Evolutionary conservation across 2,888 invertebrate species (phyloP), one percentile per base, ranked within the genome.

Genomic region (Drosophila multiciliata): DNA sequence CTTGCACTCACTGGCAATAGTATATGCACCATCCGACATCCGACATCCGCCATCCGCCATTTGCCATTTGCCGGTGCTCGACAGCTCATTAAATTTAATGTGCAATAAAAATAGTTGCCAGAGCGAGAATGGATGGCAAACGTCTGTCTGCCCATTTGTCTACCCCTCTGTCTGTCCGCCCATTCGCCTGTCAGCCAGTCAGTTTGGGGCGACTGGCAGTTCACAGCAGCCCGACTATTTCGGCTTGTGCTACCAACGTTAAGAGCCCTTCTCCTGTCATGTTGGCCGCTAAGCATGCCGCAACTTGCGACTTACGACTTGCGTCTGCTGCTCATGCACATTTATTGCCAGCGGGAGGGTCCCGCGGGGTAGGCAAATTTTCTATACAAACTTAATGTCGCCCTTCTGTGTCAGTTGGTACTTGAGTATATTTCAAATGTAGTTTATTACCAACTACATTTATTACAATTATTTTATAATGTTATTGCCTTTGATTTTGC

Each of bases 51-150:
- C 29, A 35, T 32, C 40, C 36, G 23, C n/a, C 57, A 26, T 42
- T 17, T 26, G 73, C 53, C 61, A 48, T 50, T 53, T 66, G 66
- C 45, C 42, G 54, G 73, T 70, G 53, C 40, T 66, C 62, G 67
- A 32, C 36, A 83, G 86, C 85, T 86, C 85, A 88, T 86, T 86
- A 86, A 80, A 78, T 88, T 88, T 83, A 88, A 88, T 86, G 85
- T 78, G 78, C 86, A 83, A 86, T 86, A 80, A 82, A 86, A 88
- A 88, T 86, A 83, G 84, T 80, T 82, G 66, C 70, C 70, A 68
- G 63, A 35, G 38, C 59, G 61, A 70, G 66, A 82, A 83, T 73
- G 71, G 71, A 80, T 74, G 55, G 65, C 50, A 33, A 8, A n/a
- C 29, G 42, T 49, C 49, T 35, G 48, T 60, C 53, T 7, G 45